Base-by-base conservation (phyloP, 2,113 vertebrate genomes). In the Tursiops truncatus region DNA sequence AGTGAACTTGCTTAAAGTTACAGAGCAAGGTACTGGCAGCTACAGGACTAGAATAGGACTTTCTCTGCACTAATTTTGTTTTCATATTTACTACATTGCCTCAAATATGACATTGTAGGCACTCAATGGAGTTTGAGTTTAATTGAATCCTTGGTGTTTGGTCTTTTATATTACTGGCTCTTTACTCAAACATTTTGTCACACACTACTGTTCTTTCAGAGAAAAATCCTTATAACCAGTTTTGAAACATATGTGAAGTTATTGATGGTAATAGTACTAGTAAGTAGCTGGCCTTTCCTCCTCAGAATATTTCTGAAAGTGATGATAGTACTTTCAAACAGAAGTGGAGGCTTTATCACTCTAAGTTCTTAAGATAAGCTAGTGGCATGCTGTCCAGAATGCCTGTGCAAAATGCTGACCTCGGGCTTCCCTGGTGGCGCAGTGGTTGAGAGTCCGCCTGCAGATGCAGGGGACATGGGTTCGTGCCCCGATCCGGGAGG, bases 121-220 rank as follows among this genome's bases (percentile, higher is more conserved):
- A 44, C 20, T 74, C 23, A 41, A 3, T 62, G 38, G 81, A 89
- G 20, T 92, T 97, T 67, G 33, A n/a, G 67, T 76, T 95, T 71
- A 62, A 89, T 85, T 83, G 47, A 89, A 65, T 87, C 44, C 11
- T 97, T 58, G 20, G 38, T 91, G 65, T 76, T 90, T 91, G 60
- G 21, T 63, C 56, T 76, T 93, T 21, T 90, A 1, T 95, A 13
- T 84, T 70, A 23, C 33, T 85, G 9, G 28, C 44, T 94, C 71
- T 91, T 50, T 38, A n/a, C 25, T 58, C 76, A 95, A 84, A 94
- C 23, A 5, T 92, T 94, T 94, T 86, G 83, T 91, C 44, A 82
- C 47, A 67, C 79, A 62, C 23, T 76, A 5, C 93, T 63, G 2
- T 26, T 89, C 41, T 70, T 91, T 94, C 23, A 67, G 63, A 53